Evolutionary conservation across 2,113 vertebrate species (phyloP), one percentile per base, ranked within the genome.

Genomic region (Psilopsiagon aurifrons): DNA sequence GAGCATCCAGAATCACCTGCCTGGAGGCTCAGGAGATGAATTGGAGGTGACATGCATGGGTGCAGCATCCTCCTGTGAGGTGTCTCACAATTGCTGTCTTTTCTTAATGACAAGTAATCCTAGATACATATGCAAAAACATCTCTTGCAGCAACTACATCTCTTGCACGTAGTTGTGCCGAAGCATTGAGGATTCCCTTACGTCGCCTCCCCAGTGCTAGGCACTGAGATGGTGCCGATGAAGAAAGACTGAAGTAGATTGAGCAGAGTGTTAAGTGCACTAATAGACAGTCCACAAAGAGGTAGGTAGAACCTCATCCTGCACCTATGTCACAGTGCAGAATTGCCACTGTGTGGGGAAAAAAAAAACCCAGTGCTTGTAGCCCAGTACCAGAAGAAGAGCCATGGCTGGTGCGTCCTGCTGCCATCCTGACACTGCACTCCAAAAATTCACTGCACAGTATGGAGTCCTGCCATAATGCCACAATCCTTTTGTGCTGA

Each of bases 401-500:
- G 47, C 17, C 39, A 27, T 4, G 11, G 3, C 46, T 18, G 24
- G 7, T 4, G 5, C 13, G 39, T 60, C n/a, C 39, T 62, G 17
- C 75, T 91, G 68, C 52, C 24, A 18, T 39, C n/a, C n/a, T 60
- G 60, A 35, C 19, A 3, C 23, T 2, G 1, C 22, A 44, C 17
- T 41, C 44, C 52, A 27, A 59, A 57, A 59, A 37, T 33, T 33
- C 17, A 31, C 14, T 33, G 47, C 14, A 1, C 0, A 1, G 14
- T 39, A 7, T 6, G 19, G 52, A 59, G 27, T 2, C 1, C 74
- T 79, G 16, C 59, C 11, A 0, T 44, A 46, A 25, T 2, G 4
- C n/a, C 2, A 1, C n/a, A n/a, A 28, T 82, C 7, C 28, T 3
- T 3, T 55, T 3, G 1, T 4, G 7, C 27, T 5, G 1, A 41